These are phyloP conservation scores for Lissocephala sabroskyi DNA, from an alignment of 2,888 invertebrate genomes.

Conservation along the genomic window DNA sequence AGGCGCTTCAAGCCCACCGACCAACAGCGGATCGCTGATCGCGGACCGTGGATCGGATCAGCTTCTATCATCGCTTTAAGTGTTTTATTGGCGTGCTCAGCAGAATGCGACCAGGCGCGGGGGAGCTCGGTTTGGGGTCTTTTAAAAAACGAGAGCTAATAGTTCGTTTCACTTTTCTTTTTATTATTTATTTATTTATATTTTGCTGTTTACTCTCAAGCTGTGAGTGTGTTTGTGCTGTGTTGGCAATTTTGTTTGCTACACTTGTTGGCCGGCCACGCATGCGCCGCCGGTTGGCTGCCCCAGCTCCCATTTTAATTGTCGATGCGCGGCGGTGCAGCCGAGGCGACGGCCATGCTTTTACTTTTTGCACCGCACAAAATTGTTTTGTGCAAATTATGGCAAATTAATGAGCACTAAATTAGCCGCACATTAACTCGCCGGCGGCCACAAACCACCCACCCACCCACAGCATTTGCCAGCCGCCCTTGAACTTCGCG, in stretches of 20 bases:
- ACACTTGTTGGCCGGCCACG: slow-evolving; percentile 36
- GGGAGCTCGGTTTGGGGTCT: slow-evolving; percentile 17
- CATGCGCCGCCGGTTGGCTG: slow-evolving; percentile 22
- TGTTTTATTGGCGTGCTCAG: slow-evolving; percentile 25
- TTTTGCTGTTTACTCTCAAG: slow-evolving; percentile 9
- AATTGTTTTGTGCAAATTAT: slow-evolving; percentile 50
- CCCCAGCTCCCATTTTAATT: slow-evolving; percentile 10
- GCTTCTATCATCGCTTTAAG: too few species aligned
- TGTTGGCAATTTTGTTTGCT: slow-evolving; percentile 33
- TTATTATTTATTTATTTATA: slow-evolving; percentile 48
- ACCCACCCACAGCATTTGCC: slow-evolving; percentile 5
- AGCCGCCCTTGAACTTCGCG: background rate
- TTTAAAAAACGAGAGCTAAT: slow-evolving; percentile 63
- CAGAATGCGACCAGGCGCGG: background rate
- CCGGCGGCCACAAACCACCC: slow-evolving; percentile 18
- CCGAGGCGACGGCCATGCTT: too few species aligned
- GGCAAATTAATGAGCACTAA: slow-evolving; percentile 62
- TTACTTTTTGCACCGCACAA: slow-evolving; percentile 48
- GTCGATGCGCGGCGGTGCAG: slow-evolving; percentile 24
- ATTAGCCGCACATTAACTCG: slow-evolving; percentile 52
- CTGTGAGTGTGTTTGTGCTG: slow-evolving; percentile 9
- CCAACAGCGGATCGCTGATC: too few species aligned
- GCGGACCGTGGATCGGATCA: too few species aligned
- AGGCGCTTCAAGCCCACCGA: slow-evolving; percentile 19
- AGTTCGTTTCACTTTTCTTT: slow-evolving; percentile 62